Evolutionary conservation across 1,140 invertebrate genomes (phyloP).

Genomic region (Drosophila parabipectinata): DNA sequence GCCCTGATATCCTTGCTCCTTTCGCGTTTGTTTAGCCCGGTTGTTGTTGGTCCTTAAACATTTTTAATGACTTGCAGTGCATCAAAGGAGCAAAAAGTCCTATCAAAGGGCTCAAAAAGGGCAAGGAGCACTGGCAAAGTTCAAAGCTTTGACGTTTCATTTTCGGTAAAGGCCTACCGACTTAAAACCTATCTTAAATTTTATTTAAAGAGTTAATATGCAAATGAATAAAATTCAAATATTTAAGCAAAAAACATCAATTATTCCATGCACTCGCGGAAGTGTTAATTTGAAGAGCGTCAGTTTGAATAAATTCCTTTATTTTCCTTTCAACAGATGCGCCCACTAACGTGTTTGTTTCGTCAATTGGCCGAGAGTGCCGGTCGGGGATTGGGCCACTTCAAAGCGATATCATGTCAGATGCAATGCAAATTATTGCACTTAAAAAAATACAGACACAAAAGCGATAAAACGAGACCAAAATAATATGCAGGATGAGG

Average conservation of each 20-base stretch:
- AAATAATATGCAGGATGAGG: neutral
- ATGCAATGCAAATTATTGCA: constrained; percentile 57
- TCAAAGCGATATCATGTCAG: constrained; percentile 47
- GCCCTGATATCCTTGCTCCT: constrained; percentile 17
- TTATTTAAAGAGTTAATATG: neutral
- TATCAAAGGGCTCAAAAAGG: constrained; percentile 27
- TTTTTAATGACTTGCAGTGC: constrained; percentile 61
- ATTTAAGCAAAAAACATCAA: constrained; percentile 17
- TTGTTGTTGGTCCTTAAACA: constrained; percentile 44
- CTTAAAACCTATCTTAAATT: neutral
- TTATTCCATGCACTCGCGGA: constrained; percentile 23
- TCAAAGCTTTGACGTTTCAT: constrained; percentile 32
- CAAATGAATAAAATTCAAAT: neutral
- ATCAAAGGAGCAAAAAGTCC: constrained; percentile 15
- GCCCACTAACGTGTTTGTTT: constrained; percentile 28
- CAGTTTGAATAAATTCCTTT: constrained; percentile 14
- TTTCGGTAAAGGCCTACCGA: neutral
- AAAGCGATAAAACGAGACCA: neutral
- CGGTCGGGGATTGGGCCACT: constrained; percentile 22
- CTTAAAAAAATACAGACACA: constrained; percentile 35
- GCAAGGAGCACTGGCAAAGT: neutral
- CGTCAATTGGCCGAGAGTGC: constrained; percentile 36
- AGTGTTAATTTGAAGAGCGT: constrained; percentile 37
- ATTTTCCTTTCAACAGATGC: constrained; percentile 17
- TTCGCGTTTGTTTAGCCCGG: constrained; percentile 21